A percentile compares a stretch with the other conserved stretches of the same genome.
Evolutionary conservation across 2,888 invertebrate species (phyloP).

Genomic region (Catocala fraxini): DNA sequence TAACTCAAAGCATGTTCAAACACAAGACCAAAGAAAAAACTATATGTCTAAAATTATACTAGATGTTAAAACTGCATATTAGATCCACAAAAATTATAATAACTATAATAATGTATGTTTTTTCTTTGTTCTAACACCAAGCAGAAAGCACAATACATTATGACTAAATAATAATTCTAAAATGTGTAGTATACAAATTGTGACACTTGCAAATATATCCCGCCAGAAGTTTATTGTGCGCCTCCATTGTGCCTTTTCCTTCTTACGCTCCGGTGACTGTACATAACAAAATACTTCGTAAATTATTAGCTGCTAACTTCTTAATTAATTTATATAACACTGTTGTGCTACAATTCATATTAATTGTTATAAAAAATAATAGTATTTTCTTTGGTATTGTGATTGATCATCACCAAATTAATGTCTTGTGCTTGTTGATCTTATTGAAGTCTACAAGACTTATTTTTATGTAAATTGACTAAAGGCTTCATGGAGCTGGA

Average conservation of each 20-base stretch:
- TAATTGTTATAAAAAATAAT: conserved; percentile 12
- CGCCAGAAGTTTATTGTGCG: conserved; percentile 88
- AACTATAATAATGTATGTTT: conserved; percentile 64
- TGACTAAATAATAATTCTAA: conserved; percentile 29
- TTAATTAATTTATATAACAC: background rate
- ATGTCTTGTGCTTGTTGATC: background rate
- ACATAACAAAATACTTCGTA: conserved; percentile 55
- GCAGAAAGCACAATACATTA: conserved; percentile 19
- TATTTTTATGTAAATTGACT: too few relatives aligned
- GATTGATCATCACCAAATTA: conserved; percentile 26
- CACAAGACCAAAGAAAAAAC: conserved; percentile 85
- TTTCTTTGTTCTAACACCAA: conserved; percentile 70
- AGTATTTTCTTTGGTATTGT: conserved; percentile 74
- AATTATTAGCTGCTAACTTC: conserved; percentile 7
- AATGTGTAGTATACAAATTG: conserved; percentile 65
- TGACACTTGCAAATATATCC: conserved; percentile 87
- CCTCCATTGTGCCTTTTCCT: conserved; percentile 86
- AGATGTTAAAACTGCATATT: background rate
- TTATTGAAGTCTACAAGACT: background rate
- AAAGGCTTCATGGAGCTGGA: too few relatives aligned
- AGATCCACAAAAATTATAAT: background rate
- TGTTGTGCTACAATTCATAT: conserved; percentile 2
- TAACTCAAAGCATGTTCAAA: conserved; percentile 34
- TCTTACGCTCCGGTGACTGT: conserved; percentile 85
- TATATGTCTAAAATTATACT: conserved; percentile 10